Percentiles rank a stretch among this genome's conserved stretches.
These are phyloP conservation scores for Synodontis membranacea DNA, from an alignment of 2,113 vertebrate species.

Conservation along the genomic window DNA sequence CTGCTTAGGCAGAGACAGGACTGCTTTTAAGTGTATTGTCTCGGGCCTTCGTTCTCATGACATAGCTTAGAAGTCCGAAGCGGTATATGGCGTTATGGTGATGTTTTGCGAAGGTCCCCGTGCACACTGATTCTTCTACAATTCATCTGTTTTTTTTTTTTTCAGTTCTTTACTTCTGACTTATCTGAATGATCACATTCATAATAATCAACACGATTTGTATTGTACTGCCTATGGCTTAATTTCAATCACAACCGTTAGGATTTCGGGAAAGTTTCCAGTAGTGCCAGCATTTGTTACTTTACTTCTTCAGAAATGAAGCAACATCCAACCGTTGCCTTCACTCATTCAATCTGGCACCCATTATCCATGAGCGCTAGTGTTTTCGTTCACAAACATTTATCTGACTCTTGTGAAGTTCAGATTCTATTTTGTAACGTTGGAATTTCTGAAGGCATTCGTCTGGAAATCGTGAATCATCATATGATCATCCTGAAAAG, in stretches of 20 bases:
- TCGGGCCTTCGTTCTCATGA: slow-evolving; percentile 13
- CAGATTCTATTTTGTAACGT: background rate
- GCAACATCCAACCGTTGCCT: background rate
- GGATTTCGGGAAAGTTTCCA: background rate
- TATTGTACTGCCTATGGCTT: background rate
- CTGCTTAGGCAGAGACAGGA: slow-evolving; percentile 41
- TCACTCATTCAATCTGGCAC: background rate
- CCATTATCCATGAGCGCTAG: background rate
- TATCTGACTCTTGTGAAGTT: background rate
- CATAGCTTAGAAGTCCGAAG: background rate
- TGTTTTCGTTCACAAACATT: background rate
- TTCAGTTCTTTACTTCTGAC: background rate
- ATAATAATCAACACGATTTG: background rate
- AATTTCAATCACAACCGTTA: background rate
- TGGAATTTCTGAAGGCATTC: slow-evolving; percentile 11
- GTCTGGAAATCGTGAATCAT: slow-evolving; percentile 12
- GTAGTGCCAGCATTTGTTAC: background rate
- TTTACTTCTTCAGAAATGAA: background rate
- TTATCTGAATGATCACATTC: background rate
- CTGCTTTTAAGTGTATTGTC: slow-evolving; percentile 39
- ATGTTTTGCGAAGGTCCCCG: background rate
- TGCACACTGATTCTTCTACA: background rate
- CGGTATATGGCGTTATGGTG: background rate
- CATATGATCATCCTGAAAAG: background rate
- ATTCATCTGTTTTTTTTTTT: background rate